These are phyloP conservation scores for Ranitomeya variabilis DNA, from an alignment of 2,113 vertebrate genomes.

Conservation along the genomic window DNA sequence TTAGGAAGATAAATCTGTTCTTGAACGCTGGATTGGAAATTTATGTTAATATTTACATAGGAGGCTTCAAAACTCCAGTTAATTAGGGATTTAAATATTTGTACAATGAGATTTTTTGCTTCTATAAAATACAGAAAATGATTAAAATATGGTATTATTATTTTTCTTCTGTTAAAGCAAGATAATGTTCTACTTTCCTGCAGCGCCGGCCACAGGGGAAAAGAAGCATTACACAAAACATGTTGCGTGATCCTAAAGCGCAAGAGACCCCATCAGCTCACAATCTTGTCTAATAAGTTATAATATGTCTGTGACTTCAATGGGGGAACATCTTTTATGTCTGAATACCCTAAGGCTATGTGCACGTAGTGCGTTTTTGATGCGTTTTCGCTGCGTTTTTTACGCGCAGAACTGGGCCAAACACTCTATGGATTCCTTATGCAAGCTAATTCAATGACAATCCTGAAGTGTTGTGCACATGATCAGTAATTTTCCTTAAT, in stretches of 20 bases:
- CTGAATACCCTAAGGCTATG: no score
- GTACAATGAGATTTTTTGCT: constrained; percentile 64
- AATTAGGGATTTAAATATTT: constrained; percentile 63
- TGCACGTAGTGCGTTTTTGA: no score
- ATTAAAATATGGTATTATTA: background rate
- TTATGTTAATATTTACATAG: constrained; percentile 53
- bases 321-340: background rate
- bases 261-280: background rate
- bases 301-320: background rate
- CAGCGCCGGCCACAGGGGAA: background rate
- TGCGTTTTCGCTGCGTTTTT: no score
- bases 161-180: background rate
- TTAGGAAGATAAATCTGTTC: constrained; percentile 49
- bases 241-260: background rate
- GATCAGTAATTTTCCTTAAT: no score
- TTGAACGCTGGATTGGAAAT: constrained; percentile 20
- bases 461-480: no score
- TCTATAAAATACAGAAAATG: constrained; percentile 39
- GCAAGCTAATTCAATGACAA: no score
- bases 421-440: no score
- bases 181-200: background rate
- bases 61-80: constrained; percentile 61
- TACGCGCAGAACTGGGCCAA: no score
- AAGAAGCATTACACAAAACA: background rate
- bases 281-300: no score